phyloP scores from a whole-genome alignment of 2,888 invertebrate genomes.

The Cynaeus angustus region DNA sequence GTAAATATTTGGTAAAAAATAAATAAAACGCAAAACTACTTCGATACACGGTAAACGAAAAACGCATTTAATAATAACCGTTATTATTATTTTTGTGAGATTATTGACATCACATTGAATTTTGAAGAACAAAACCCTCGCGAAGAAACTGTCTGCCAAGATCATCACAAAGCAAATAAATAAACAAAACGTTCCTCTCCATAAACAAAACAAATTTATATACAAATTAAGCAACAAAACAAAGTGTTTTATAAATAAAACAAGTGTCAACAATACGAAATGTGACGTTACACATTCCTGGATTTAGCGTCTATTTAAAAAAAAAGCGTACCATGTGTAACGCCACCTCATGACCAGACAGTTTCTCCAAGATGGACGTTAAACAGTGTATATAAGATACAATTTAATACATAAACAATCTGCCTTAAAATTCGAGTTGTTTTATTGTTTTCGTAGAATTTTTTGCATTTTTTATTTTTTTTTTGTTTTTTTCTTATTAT shows the following conservation, averaged over 20 bases:
- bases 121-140: constrained; percentile 67
- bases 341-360: constrained; percentile 47
- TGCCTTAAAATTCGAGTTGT: constrained; percentile 70
- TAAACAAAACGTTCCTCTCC: constrained; percentile 17
- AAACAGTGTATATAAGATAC: constrained; percentile 69
- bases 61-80: constrained; percentile 40
- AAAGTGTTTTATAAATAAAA: constrained; percentile 47
- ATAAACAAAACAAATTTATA: constrained; percentile 47
- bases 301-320: too few relatives aligned
- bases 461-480: constrained; percentile 56
- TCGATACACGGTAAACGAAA: constrained; percentile 44
- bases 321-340: not conserved
- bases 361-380: constrained; percentile 54
- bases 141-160: constrained; percentile 56
- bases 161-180: constrained; percentile 16
- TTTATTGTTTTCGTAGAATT: constrained; percentile 59
- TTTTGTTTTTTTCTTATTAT: constrained; percentile 57
- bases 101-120: constrained; percentile 72
- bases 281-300: not conserved
- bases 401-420: constrained; percentile 71
- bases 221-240: constrained; percentile 53
- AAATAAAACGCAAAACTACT: constrained; percentile 45
- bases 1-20: constrained; percentile 53
- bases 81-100: constrained; percentile 64
- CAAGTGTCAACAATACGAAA: constrained; percentile 26